Evolutionary conservation across 2,888 invertebrate genomes (phyloP).

Genomic region (Dicyrtomina minuta): DNA sequence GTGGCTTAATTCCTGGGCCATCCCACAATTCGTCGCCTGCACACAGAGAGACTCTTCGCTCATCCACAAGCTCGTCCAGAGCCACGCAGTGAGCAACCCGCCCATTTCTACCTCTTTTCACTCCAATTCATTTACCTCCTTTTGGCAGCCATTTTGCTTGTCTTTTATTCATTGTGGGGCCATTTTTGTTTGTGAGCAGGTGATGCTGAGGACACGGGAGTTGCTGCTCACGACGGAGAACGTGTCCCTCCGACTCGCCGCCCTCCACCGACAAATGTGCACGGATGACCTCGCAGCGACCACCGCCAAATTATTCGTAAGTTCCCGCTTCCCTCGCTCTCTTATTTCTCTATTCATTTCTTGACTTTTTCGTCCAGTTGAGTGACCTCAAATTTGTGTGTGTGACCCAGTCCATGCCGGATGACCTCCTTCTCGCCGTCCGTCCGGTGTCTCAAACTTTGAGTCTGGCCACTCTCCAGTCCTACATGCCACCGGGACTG

Average conservation of each 20-base stretch:
- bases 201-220: slow-evolving; percentile 47
- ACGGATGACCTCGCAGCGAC: slow-evolving; percentile 48
- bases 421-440: slow-evolving; percentile 70
- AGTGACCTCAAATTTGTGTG: no score
- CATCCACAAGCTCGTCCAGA: slow-evolving; percentile 44
- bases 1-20: slow-evolving; percentile 54
- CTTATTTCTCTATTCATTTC: no score
- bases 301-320: slow-evolving; percentile 37
- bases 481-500: slow-evolving; percentile 72
- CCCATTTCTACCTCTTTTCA: not conserved
- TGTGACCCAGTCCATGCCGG: slow-evolving; percentile 65
- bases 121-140: no score
- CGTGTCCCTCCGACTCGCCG: slow-evolving; percentile 48
- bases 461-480: slow-evolving; percentile 76
- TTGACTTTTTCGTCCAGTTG: no score
- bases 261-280: slow-evolving; percentile 52
- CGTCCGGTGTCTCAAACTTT: slow-evolving; percentile 74
- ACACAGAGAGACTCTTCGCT: slow-evolving; percentile 52
- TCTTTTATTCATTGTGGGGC: no score
- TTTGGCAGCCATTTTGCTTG: no score
- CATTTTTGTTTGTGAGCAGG: slow-evolving; percentile 15
- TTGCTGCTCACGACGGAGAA: slow-evolving; percentile 47
- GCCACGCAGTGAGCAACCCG: slow-evolving; percentile 39
- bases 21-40: slow-evolving; percentile 51
- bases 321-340: no score